phyloP scores from a whole-genome alignment of 1,140 invertebrate genomes.

The Eurosta solidaginis region DNA sequence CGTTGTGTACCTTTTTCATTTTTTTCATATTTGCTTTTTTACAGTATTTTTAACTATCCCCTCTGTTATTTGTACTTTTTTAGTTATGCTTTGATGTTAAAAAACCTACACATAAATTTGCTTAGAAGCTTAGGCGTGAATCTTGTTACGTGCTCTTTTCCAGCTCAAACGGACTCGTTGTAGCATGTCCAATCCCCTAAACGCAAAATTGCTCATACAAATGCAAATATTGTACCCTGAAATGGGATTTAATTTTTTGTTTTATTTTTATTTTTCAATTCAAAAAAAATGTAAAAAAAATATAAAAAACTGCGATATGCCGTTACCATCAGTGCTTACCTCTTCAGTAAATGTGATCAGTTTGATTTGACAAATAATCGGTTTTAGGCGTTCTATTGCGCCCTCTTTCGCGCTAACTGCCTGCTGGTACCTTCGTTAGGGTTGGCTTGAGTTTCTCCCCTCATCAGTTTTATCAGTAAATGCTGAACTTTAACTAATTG shows the following conservation, averaged over 20 bases:
- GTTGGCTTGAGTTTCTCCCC: not conserved
- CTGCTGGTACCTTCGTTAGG: no score
- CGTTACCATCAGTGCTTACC: no score
- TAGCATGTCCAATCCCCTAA: no score
- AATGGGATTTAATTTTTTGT: no score
- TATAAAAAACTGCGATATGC: no score
- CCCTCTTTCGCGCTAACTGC: no score
- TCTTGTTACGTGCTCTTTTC: conserved; percentile 23
- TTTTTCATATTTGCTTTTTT: not conserved
- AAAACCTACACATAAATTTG: not conserved
- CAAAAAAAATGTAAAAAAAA: no score
- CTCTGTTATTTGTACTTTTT: not conserved
- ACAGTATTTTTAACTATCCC: not conserved
- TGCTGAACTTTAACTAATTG: not conserved
- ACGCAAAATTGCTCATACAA: not conserved
- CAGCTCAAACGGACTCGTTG: not conserved
- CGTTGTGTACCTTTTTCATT: not conserved
- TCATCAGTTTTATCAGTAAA: not conserved
- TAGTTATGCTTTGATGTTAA: not conserved
- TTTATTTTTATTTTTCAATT: no score
- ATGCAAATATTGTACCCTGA: no score
- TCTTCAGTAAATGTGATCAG: no score
- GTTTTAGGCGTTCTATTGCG: no score
- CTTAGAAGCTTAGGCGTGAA: not conserved
- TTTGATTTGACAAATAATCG: no score